Base-by-base conservation (phyloP, 2,888 invertebrate species). In the Alcis repandata region DNA sequence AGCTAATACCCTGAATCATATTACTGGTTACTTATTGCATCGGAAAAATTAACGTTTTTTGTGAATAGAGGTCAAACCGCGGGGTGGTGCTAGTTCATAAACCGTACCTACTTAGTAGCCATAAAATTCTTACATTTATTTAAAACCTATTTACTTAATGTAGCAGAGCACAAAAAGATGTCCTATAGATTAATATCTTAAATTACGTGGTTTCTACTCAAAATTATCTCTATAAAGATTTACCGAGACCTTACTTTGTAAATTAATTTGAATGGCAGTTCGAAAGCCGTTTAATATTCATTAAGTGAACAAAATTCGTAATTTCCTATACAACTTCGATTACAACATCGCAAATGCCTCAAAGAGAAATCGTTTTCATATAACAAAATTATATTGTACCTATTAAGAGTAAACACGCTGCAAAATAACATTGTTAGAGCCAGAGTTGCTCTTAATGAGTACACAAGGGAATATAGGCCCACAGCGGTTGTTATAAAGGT, bases 381-480 rank as follows among this genome's bases (percentile, higher is more conserved):
- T 68, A 68, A 66, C 66, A 63, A 67, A 67, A 70, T 67, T 62
- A 69, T 69, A 69, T 66, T 63, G 59, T 63, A 53, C 65, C 69
- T 68, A 68, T 67, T 64, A 68, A 66, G 63, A 67, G 63, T 52
- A 70, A 69, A 69, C 68, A 63, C 60, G 59, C 56, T 64, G 54
- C 68, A 69, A 66, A 69, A 67, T 72, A 67, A 62, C 63, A 67
- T 62, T 67, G 63, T 62, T 59, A 53, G 58, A 64, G 59, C 41
- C 49, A 32, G 52, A 62, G 61, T 59, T 63, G 51, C 61, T 64
- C 33, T 54, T 51, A 71, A 75, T 71, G 69, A 74, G 71, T 71
- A 73, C 67, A 68, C 68, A 71, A 59, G 70, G 74, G 69, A 79
- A 71, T 72, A 75, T 75, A 69, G 70, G 67, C 71, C 71, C 68